These are phyloP conservation scores for Gracilinanus agilis DNA, from an alignment of 2,113 vertebrate species.

Conservation along the genomic window DNA sequence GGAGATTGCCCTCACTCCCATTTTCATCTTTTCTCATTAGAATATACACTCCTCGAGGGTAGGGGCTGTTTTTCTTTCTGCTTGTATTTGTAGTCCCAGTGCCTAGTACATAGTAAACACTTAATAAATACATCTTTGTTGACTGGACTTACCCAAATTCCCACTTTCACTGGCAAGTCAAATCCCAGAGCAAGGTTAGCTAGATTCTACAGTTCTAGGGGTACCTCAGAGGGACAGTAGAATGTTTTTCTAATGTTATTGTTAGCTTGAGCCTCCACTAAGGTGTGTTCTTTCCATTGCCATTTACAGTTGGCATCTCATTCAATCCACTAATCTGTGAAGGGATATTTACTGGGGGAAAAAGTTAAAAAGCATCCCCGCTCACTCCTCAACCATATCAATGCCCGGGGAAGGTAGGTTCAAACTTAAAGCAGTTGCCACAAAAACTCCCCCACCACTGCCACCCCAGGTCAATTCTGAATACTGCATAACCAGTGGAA, in stretches of 20 bases:
- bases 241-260: background rate
- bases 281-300: background rate
- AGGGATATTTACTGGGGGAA: background rate
- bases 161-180: too few relatives aligned
- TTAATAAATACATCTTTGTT: too few relatives aligned
- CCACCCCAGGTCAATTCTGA: background rate
- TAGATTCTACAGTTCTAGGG: background rate
- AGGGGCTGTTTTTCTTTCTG: too few relatives aligned
- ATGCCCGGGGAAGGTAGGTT: background rate
- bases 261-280: background rate
- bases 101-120: too few relatives aligned
- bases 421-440: background rate
- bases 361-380: background rate
- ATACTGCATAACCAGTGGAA: background rate
- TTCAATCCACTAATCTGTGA: background rate
- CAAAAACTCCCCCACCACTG: background rate
- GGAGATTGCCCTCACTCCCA: too few relatives aligned
- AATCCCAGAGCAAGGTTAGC: too few relatives aligned
- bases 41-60: too few relatives aligned
- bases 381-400: background rate
- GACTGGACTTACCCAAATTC: too few relatives aligned
- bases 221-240: background rate
- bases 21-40: too few relatives aligned
- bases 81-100: too few relatives aligned
- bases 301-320: background rate